phyloP scores from a whole-genome alignment of 2,113 vertebrate species.

The Pogona vitticeps region DNA sequence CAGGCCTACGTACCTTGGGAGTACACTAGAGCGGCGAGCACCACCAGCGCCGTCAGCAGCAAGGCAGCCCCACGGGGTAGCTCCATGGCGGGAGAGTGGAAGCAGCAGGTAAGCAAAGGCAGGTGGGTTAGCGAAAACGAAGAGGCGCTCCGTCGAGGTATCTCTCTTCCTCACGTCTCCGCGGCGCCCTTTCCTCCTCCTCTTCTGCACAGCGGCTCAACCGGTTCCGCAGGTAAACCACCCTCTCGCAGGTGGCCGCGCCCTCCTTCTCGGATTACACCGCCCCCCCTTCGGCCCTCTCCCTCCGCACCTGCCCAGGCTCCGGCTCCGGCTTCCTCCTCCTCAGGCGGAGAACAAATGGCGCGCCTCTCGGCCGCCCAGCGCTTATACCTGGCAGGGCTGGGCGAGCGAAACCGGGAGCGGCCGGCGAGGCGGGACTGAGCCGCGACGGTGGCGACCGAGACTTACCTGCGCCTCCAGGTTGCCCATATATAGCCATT shows the following conservation, averaged over 20 bases:
- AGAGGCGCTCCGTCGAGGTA: too few species aligned
- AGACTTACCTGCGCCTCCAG: neutral
- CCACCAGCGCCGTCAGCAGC: slow-evolving; percentile 39
- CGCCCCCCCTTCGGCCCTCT: neutral
- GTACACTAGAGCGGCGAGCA: neutral
- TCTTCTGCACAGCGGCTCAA: slow-evolving; percentile 44
- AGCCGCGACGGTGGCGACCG: neutral
- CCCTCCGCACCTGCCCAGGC: neutral
- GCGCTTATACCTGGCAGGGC: slow-evolving; percentile 6
- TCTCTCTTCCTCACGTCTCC: neutral
- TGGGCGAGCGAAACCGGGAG: slow-evolving; percentile 53
- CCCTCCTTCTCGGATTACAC: slow-evolving; percentile 63
- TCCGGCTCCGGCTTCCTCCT: neutral
- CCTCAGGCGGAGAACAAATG: neutral
- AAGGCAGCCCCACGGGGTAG: neutral
- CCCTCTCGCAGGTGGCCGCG: slow-evolving; percentile 27
- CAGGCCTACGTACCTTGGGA: fast-evolving
- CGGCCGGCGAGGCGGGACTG: neutral
- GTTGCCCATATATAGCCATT: neutral
- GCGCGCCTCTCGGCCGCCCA: neutral
- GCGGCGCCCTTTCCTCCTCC: neutral
- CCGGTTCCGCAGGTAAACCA: slow-evolving; percentile 63
- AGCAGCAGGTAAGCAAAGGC: neutral
- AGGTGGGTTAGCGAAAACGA: neutral
- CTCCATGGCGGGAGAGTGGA: slow-evolving; percentile 29